Conservation (phyloP, 2,888 invertebrate genomes). For the Dryococelus australis region DNA sequence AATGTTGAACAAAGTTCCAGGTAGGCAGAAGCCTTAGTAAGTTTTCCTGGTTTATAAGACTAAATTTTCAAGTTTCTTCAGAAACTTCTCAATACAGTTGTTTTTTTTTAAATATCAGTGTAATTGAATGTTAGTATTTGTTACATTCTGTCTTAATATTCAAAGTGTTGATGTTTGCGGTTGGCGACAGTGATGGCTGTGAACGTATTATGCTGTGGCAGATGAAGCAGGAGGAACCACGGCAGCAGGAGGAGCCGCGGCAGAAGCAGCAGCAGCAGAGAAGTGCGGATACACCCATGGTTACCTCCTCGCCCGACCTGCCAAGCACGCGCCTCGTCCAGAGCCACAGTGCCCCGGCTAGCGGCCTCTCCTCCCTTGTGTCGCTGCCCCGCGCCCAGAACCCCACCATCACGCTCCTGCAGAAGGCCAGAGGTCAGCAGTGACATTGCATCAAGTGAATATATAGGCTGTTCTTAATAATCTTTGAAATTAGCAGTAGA, state of each 20-base stretch:
- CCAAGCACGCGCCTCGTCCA: constrained; percentile 40
- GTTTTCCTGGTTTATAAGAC: too few species aligned
- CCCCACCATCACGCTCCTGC: constrained; percentile 85
- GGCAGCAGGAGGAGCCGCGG: constrained; percentile 42
- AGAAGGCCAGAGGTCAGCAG: constrained; percentile 85
- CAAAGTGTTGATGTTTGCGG: too few species aligned
- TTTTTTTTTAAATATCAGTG: too few species aligned
- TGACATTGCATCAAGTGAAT: not conserved
- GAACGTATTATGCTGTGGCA: not conserved
- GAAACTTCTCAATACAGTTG: too few species aligned
- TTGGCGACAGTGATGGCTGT: too few species aligned
- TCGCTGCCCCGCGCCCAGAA: constrained; percentile 76
- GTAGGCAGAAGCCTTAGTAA: too few species aligned
- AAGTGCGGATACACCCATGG: not conserved
- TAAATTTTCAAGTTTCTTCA: too few species aligned
- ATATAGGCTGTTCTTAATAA: not conserved
- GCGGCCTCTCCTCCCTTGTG: constrained; percentile 62
- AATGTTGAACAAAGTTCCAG: too few species aligned
- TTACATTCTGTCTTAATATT: too few species aligned
- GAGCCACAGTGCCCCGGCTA: constrained; percentile 59
- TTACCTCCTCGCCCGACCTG: not conserved
- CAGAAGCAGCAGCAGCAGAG: constrained; percentile 34
- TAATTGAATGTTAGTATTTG: too few species aligned
- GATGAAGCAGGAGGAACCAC: constrained; percentile 37
- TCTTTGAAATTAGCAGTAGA: too few species aligned